These are phyloP conservation scores for Sebastiscus albofasciatus DNA, from an alignment of 2,797 vertebrate species.

Conservation along the genomic window DNA sequence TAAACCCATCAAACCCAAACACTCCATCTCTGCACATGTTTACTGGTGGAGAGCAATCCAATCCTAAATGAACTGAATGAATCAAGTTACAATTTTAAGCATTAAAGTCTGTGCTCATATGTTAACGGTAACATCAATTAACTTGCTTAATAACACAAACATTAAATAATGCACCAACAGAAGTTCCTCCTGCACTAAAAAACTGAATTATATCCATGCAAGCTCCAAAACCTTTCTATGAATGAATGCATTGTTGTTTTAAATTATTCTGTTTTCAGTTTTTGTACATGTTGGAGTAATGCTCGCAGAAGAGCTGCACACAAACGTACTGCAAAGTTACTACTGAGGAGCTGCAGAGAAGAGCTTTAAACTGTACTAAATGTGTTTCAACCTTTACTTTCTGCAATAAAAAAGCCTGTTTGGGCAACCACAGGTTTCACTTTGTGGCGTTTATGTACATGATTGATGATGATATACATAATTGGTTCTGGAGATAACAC, in stretches of 20 bases:
- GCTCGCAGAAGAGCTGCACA: not conserved
- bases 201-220: not conserved
- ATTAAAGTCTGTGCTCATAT: not conserved
- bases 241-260: not conserved
- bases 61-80: not conserved
- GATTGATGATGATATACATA: too few species aligned
- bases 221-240: not conserved
- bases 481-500: not conserved
- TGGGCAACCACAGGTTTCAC: not conserved
- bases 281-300: not conserved
- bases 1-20: not conserved
- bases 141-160: not conserved
- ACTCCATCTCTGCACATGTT: not conserved
- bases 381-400: too few species aligned
- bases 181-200: not conserved
- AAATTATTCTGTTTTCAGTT: not conserved
- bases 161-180: not conserved
- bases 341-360: not conserved
- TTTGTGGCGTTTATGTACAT: not conserved
- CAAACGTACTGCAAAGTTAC: not conserved
- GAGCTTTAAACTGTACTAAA: too few species aligned
- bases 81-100: not conserved
- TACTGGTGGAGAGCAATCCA: not conserved
- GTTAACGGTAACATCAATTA: not conserved
- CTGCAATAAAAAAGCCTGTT: not conserved